Evolutionary conservation across 2,113 vertebrate species (phyloP).

Genomic region (Charina bottae): DNA sequence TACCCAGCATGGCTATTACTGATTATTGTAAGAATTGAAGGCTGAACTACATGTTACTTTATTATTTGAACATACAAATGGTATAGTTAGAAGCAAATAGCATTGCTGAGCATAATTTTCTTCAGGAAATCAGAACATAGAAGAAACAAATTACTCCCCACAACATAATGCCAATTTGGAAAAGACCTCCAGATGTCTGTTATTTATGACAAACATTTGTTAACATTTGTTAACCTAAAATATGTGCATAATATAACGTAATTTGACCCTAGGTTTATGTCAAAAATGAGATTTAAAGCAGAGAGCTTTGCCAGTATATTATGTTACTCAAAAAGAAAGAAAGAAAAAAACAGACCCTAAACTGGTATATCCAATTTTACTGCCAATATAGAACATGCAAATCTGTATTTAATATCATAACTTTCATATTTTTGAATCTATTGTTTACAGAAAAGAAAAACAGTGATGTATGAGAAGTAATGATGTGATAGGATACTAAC

Average conservation of each 20-base stretch:
- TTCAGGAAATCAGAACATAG: neutral
- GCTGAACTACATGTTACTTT: neutral
- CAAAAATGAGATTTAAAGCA: neutral
- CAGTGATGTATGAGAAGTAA: too few relatives aligned
- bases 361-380: neutral
- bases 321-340: neutral
- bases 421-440: neutral
- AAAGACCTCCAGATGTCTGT: neutral
- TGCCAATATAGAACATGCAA: neutral
- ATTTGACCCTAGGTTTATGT: neutral
- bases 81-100: neutral
- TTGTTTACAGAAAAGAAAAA: neutral
- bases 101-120: neutral
- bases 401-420: neutral
- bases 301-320: neutral
- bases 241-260: neutral
- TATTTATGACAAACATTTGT: neutral
- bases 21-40: neutral
- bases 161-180: neutral
- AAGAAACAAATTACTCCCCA: neutral
- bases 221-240: neutral
- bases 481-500: neutral
- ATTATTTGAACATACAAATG: neutral
- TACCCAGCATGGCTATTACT: neutral
- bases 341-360: neutral